Percentiles rank a stretch among this genome's conserved stretches.
Conservation (phyloP, 2,888 invertebrate genomes). For the Myopa testacea region DNA sequence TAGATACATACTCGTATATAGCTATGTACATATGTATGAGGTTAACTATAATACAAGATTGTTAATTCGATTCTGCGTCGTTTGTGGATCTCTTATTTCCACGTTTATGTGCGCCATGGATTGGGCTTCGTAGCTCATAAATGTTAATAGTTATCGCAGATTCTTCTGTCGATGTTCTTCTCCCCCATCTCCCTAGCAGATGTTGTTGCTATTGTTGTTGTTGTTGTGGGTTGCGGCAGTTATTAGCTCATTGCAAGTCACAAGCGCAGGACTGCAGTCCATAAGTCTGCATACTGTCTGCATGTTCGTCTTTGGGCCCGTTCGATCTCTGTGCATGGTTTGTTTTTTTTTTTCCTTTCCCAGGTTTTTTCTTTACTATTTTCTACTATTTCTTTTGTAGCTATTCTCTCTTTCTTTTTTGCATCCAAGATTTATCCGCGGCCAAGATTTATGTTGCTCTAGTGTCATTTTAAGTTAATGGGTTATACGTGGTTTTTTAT, state of each 20-base stretch:
- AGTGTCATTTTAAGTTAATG: conserved; percentile 65
- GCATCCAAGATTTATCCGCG: conserved; percentile 32
- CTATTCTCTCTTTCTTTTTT: background rate
- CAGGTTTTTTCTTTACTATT: background rate
- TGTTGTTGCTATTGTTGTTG: background rate
- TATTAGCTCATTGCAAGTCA: background rate
- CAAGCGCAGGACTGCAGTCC: background rate
- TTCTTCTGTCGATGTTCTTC: background rate
- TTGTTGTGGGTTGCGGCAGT: conserved; percentile 14
- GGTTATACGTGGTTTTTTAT: conserved; percentile 53
- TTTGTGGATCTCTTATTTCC: conserved; percentile 28
- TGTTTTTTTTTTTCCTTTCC: background rate
- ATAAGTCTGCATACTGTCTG: background rate
- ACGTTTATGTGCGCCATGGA: background rate
- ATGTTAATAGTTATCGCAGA: conserved; percentile 2
- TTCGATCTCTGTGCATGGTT: background rate
- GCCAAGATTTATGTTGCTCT: conserved; percentile 60
- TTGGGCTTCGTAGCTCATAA: background rate
- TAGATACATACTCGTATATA: background rate
- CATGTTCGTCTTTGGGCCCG: background rate
- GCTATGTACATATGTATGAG: background rate
- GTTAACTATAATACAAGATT: conserved; percentile 53
- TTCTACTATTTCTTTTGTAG: background rate
- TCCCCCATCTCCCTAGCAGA: background rate
- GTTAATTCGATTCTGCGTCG: conserved; percentile 64